Percentiles rank a stretch among this genome's conserved stretches.
Conservation (phyloP, 1,140 invertebrate species). For the Ephestia elutella region DNA sequence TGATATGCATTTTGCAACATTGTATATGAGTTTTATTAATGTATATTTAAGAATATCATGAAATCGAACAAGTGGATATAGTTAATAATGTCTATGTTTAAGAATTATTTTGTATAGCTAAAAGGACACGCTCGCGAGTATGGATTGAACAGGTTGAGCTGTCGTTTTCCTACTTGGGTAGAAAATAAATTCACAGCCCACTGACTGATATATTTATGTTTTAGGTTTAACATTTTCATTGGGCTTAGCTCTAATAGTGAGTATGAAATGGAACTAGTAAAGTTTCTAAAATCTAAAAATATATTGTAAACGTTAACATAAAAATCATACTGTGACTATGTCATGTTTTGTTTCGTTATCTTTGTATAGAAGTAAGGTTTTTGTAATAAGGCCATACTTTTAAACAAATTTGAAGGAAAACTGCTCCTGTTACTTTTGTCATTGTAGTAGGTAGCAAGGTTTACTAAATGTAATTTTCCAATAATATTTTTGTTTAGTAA, state of each 20-base stretch:
- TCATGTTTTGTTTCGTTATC: not conserved
- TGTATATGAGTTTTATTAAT: slow-evolving; percentile 38
- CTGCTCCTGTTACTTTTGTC: too few species aligned
- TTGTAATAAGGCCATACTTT: too few species aligned
- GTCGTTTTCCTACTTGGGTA: slow-evolving; percentile 24
- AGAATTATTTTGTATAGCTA: slow-evolving; percentile 22
- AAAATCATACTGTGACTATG: not conserved
- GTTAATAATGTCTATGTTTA: slow-evolving; percentile 28
- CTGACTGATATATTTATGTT: slow-evolving; percentile 46
- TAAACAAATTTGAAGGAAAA: too few species aligned
- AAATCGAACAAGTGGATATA: slow-evolving; percentile 50
- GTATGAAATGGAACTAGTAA: not conserved
- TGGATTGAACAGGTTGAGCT: slow-evolving; percentile 14
- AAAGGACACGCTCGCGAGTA: slow-evolving; percentile 10
- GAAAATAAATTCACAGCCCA: slow-evolving; percentile 26
- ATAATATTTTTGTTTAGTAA: too few species aligned
- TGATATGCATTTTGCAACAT: not conserved
- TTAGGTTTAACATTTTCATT: slow-evolving; percentile 34
- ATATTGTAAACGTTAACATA: not conserved
- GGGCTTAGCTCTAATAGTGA: slow-evolving; percentile 15
- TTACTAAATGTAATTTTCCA: too few species aligned
- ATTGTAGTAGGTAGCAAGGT: too few species aligned
- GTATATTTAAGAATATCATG: slow-evolving; percentile 56
- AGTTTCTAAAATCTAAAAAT: not conserved
- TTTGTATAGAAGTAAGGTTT: not conserved